A percentile compares a stretch with the other conserved stretches of the same genome.
phyloP scores from a whole-genome alignment of 2,888 invertebrate species.

The Agrochola lota region DNA sequence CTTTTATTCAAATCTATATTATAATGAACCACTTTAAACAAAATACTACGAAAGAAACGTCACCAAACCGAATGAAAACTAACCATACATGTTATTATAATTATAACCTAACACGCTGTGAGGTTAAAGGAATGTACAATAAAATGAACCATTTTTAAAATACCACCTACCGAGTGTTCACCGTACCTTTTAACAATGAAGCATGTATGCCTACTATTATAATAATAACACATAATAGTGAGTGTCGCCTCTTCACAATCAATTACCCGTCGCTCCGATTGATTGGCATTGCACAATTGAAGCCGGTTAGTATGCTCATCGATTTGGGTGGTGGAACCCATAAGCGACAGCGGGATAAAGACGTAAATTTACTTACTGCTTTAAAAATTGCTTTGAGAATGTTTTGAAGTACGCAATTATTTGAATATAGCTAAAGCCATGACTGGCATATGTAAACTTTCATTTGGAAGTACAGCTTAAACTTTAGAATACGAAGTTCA shows the following conservation, averaged over 20 bases:
- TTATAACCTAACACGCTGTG: not conserved
- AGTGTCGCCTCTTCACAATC: constrained; percentile 70
- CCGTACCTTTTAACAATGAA: not conserved
- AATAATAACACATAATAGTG: constrained; percentile 53
- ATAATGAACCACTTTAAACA: not conserved
- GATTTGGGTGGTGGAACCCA: constrained; percentile 30
- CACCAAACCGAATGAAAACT: not conserved
- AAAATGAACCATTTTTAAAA: not conserved
- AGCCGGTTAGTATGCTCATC: constrained; percentile 62
- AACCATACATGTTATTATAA: not conserved
- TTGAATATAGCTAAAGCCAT: too few relatives aligned
- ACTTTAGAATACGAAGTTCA: not conserved
- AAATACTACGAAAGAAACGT: not conserved
- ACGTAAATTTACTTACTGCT: not conserved
- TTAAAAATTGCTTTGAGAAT: not conserved
- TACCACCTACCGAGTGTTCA: not conserved
- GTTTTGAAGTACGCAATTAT: not conserved
- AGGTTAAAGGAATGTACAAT: not conserved
- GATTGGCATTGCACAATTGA: constrained; percentile 83
- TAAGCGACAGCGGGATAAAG: constrained; percentile 3
- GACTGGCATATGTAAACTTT: not conserved
- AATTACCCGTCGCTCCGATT: constrained; percentile 73
- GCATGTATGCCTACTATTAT: constrained; percentile 25
- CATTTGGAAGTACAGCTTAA: not conserved
- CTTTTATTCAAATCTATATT: not conserved